These are phyloP conservation scores for Notoglanidium macrostoma DNA, from an alignment of 2,797 vertebrate genomes.

Conservation along the genomic window DNA sequence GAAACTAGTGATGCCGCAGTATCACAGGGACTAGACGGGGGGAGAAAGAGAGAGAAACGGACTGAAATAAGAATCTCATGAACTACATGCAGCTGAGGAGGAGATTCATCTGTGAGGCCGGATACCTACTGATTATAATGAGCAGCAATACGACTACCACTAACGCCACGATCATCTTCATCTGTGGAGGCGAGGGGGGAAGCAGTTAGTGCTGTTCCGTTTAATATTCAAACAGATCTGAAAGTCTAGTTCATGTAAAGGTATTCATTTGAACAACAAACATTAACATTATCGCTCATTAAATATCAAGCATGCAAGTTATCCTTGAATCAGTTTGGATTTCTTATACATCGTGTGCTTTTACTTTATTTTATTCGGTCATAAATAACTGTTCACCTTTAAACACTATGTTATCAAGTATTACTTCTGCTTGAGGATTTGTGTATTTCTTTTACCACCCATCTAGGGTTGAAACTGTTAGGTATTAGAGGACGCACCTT, in stretches of 20 bases:
- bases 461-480: background rate
- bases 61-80: background rate
- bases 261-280: background rate
- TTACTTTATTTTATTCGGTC: background rate
- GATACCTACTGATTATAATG: conserved; percentile 91
- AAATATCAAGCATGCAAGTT: background rate
- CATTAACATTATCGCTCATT: background rate
- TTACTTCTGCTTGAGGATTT: background rate
- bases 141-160: conserved; percentile 86
- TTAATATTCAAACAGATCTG: background rate
- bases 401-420: background rate
- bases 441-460: no score
- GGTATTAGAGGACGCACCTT: conserved; percentile 77
- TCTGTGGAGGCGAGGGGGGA: conserved; percentile 70
- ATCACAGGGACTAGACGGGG: conserved; percentile 85
- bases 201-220: background rate
- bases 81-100: background rate
- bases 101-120: background rate
- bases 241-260: background rate
- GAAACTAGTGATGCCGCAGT: conserved; percentile 82
- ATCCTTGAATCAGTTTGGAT: background rate
- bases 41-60: background rate
- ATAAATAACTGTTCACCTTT: no score
- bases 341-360: background rate
- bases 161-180: conserved; percentile 90